A percentile compares a stretch with the other conserved stretches of the same genome.
phyloP scores from a whole-genome alignment of 2,113 vertebrate species.

The Chrysemys picta region DNA sequence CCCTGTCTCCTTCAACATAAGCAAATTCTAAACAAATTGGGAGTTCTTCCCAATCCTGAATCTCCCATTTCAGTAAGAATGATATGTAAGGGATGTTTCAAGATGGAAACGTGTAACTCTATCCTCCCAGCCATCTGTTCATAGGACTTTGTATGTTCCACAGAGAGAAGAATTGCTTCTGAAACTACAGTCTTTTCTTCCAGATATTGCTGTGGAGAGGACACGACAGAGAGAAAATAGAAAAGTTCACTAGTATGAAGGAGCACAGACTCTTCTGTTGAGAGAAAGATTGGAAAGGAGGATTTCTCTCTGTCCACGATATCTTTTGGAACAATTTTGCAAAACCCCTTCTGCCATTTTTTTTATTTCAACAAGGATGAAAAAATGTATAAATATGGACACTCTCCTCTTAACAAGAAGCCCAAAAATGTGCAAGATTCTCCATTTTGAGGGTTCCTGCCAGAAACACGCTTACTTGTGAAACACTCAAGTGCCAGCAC shows the following conservation, averaged over 20 bases:
- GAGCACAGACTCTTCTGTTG: not conserved
- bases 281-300: not conserved
- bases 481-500: not conserved
- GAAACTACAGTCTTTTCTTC: not conserved
- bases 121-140: not conserved
- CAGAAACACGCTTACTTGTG: not conserved
- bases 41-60: fast-evolving
- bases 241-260: not conserved
- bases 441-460: not conserved
- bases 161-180: not conserved
- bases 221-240: not conserved
- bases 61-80: not conserved
- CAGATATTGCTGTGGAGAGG: not conserved
- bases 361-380: not conserved
- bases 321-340: not conserved
- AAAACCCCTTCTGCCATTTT: not conserved
- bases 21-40: not conserved
- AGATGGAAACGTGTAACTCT: not conserved
- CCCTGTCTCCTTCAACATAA: not conserved
- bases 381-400: not conserved
- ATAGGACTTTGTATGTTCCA: not conserved
- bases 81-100: not conserved
- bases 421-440: not conserved
- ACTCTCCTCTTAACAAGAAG: not conserved
- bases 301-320: not conserved